phyloP scores from a whole-genome alignment of 2,113 vertebrate species.

The Eupsittula cactorum region DNA sequence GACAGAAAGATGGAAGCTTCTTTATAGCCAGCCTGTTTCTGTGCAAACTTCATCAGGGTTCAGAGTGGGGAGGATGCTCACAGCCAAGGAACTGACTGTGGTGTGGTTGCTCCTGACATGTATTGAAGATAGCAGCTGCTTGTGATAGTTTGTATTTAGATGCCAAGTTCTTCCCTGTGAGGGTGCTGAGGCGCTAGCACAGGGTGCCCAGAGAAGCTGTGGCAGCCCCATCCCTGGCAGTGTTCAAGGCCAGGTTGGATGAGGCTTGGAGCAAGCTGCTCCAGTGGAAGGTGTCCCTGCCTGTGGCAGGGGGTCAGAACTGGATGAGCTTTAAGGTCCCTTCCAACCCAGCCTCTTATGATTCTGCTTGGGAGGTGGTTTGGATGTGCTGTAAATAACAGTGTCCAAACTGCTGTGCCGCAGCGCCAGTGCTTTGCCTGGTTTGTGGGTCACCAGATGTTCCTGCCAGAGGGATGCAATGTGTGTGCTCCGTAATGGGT shows the following conservation, averaged over 20 bases:
- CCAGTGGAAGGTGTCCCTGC: neutral
- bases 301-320: neutral
- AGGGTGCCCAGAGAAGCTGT: neutral
- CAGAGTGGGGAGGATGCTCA: neutral
- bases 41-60: neutral
- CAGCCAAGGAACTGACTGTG: neutral
- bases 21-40: neutral
- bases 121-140: neutral
- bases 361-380: neutral
- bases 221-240: neutral
- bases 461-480: neutral
- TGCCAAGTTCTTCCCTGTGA: neutral
- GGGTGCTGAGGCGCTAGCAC: neutral
- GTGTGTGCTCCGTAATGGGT: fast-evolving
- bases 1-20: neutral
- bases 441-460: neutral
- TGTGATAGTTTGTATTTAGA: neutral
- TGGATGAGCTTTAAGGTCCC: neutral
- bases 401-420: neutral
- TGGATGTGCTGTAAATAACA: neutral
- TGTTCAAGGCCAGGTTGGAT: neutral
- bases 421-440: neutral
- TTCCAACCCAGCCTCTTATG: neutral
- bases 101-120: neutral
- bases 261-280: neutral